Evolutionary conservation across 2,888 invertebrate genomes (phyloP).

Genomic region (Coenonympha glycerion): DNA sequence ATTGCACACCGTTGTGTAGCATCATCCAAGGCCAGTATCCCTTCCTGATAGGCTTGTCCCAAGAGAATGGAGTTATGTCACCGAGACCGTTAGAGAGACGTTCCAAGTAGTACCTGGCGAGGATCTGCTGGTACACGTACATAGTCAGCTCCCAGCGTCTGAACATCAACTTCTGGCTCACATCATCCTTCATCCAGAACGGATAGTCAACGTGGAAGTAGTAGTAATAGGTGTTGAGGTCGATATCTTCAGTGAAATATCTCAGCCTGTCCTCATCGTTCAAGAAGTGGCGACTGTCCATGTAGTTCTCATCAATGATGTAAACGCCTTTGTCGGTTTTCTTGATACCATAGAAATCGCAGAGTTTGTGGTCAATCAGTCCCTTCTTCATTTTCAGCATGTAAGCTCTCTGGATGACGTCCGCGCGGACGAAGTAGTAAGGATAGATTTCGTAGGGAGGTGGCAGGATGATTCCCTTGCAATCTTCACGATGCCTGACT

Average conservation of each 20-base stretch:
- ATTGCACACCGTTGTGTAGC: slow-evolving; percentile 72
- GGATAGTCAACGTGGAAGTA: slow-evolving; percentile 78
- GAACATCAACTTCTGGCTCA: slow-evolving; percentile 49
- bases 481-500: slow-evolving; percentile 69
- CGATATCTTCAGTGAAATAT: slow-evolving; percentile 81
- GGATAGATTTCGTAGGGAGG: slow-evolving; percentile 79
- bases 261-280: slow-evolving; percentile 75
- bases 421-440: slow-evolving; percentile 79
- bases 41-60: slow-evolving; percentile 55
- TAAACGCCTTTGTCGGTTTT: slow-evolving; percentile 69
- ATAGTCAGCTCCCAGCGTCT: slow-evolving; percentile 75
- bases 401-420: slow-evolving; percentile 78
- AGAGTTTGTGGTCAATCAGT: slow-evolving; percentile 63
- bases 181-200: slow-evolving; percentile 76
- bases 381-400: slow-evolving; percentile 69
- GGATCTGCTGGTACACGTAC: slow-evolving; percentile 79
- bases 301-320: slow-evolving; percentile 80
- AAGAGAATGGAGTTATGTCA: slow-evolving; percentile 61
- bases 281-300: slow-evolving; percentile 70
- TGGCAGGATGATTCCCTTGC: slow-evolving; percentile 69
- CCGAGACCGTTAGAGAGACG: slow-evolving; percentile 71
- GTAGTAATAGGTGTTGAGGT: slow-evolving; percentile 78
- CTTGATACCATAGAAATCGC: slow-evolving; percentile 70
- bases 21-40: slow-evolving; percentile 77
- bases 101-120: slow-evolving; percentile 77